Evolutionary conservation across 1,140 invertebrate genomes (phyloP).

Genomic region (Goniozus legneri): DNA sequence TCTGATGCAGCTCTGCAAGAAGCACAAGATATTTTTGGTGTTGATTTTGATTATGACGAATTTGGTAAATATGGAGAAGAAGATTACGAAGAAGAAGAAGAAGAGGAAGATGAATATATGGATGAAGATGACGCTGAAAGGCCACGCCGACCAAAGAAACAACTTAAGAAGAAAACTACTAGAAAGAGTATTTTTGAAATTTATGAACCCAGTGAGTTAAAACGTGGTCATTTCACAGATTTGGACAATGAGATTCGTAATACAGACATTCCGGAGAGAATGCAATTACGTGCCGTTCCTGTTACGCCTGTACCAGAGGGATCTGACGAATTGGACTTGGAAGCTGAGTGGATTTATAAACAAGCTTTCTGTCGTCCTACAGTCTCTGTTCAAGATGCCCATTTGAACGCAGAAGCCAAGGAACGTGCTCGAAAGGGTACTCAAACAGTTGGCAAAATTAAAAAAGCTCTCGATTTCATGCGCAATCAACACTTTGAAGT

Average conservation of each 20-base stretch:
- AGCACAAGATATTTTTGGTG: conserved; percentile 98
- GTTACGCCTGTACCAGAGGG: conserved; percentile 77
- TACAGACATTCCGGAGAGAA: conserved; percentile 86
- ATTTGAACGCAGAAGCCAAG: conserved; percentile 56
- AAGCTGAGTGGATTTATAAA: conserved; percentile 97
- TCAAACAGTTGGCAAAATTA: conserved; percentile 81
- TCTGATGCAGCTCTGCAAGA: conserved; percentile 94
- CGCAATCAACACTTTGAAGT: conserved; percentile 93
- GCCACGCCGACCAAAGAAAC: conserved; percentile 65
- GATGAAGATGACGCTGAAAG: conserved; percentile 67
- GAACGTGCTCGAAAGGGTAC: conserved; percentile 59
- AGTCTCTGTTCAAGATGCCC: conserved; percentile 72
- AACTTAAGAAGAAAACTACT: conserved; percentile 71
- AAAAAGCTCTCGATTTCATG: conserved; percentile 93
- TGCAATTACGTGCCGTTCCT: conserved; percentile 88
- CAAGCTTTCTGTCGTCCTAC: conserved; percentile 84
- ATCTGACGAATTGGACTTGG: conserved; percentile 86
- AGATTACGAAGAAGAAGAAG: conserved; percentile 76
- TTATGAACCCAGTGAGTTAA: conserved; percentile 96
- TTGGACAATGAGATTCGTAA: conserved; percentile 88
- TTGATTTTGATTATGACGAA: conserved; percentile 97
- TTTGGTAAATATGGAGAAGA: conserved; percentile 88
- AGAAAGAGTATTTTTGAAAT: conserved; percentile 92
- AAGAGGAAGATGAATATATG: conserved; percentile 73
- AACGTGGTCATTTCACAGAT: conserved; percentile 93